Evolutionary conservation across 2,888 invertebrate species (phyloP), one percentile per base, ranked within the genome.

Genomic region (Brachyopa scutellaris): DNA sequence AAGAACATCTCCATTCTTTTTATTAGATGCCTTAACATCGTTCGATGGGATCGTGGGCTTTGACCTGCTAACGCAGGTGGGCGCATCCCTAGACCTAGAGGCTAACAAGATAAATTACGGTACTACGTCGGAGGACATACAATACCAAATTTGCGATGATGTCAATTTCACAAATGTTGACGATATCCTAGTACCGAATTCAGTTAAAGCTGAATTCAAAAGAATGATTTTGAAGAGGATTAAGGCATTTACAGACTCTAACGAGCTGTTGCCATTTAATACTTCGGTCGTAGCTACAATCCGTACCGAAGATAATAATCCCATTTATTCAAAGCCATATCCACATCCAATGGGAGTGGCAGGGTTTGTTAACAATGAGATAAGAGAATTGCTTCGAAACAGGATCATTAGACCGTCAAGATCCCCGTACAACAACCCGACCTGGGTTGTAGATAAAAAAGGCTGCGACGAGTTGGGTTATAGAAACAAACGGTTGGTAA

Each of bases 311-410:
- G 19, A 33, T 19, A 45, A 61, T 7, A 11, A 61, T 29, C 31
- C 61, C 2, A n/a, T 57, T 15, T 61, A 31, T 31, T 13, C 21
- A 15, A 61, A 61, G 8, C 45, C 26, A 19, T 57, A 57, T 11
- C 61, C 61, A 17, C 19, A 61, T 7, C 61, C 57, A 2, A 9
- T 40, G n/a, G 11, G 21, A 40, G 40, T 17, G 2, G 21, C 38
- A 13, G 40, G 23, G 9, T 57, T 57, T 15, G 57, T 57, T 8
- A 57, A 26, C 13, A 40, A 57, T 38, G 26, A 26, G 6, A 6
- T 26, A 26, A 6, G 4, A 3, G 6, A 26, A 5, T 26, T 26
- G 6, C 26, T 26, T 3, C 26, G 6, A 26, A 26, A 26, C 26
- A 6, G 26, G 3, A 26, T 26, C 3, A 26, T 26, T 6, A 26